Evolutionary conservation across 2,888 invertebrate genomes (phyloP), one percentile per base, ranked within the genome.

Genomic region (Nymphalis polychloros): DNA sequence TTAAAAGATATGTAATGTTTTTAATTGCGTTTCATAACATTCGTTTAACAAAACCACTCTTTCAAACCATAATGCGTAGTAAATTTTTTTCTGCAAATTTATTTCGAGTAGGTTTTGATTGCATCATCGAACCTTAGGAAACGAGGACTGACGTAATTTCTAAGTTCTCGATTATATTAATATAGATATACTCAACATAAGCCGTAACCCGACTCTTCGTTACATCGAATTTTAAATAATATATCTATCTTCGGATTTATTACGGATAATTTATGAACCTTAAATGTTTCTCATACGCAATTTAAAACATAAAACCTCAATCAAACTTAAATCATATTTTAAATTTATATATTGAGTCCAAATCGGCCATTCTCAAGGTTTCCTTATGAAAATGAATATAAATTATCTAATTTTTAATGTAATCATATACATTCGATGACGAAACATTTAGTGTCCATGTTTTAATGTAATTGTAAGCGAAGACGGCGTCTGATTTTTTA

Each of bases 91-190:
- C 65, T 55, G 46, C 53, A 16, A 47, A 55, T 64, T 53, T 60
- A n/a, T 50, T 64, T 50, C n/a, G 62, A 70, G 67, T 70, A 61
- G 64, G 67, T 59, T 64, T 65, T 17, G 62, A 63, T 72, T 72
- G 65, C 70, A 59, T 72, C 72, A 72, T 65, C 67, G 23, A 41
- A 65, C 67, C 63, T 70, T 63, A 65, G 65, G 46, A 59, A 65
- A 53, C 23, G 46, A 35, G n/a, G 8, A 19, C 53, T 68, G 64
- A 68, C 64, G 64, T 72, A 63, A 72, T 64, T 53, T 68, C 63
- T 59, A 63, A 63, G 57, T 52, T 68, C 41, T 20, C 35, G 59
- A 53, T 57, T 31, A 61, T 48, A 61, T 41, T 47, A 57, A 57
- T 35, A 57, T 41, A 41, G 8, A 31, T 41, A 10, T 57, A 19